phyloP scores from a whole-genome alignment of 1,140 invertebrate species.

The Agrypnia vestita region DNA sequence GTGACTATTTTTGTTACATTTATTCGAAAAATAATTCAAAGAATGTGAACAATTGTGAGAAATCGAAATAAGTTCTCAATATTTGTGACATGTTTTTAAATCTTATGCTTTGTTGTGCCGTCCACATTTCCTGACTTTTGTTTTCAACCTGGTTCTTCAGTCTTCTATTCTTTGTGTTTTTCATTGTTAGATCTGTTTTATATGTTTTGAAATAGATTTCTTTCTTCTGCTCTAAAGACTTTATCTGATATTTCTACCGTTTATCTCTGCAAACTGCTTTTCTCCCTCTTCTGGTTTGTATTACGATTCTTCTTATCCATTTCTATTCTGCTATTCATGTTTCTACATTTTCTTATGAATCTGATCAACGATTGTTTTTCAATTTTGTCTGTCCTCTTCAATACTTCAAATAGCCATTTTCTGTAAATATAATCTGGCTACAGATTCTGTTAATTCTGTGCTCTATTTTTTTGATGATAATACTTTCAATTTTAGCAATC shows the following conservation, averaged over 20 bases:
- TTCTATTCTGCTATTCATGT: not conserved
- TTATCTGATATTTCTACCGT: no score
- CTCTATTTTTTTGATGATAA: not conserved
- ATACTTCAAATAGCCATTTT: not conserved
- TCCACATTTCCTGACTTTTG: not conserved
- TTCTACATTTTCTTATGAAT: conserved; percentile 25
- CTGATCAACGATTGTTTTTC: not conserved
- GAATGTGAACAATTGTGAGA: no score
- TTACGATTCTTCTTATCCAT: not conserved
- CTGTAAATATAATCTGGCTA: conserved; percentile 8
- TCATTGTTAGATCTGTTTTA: no score
- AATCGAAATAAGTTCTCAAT: no score
- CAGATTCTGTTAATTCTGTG: not conserved
- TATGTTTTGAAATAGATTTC: no score
- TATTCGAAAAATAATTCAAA: no score
- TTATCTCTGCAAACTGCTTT: no score
- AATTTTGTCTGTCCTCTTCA: conserved; percentile 20
- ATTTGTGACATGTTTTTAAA: no score
- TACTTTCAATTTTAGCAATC: conserved; percentile 1
- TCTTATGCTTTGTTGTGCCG: conserved; percentile 7
- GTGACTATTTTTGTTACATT: no score
- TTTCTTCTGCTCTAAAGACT: no score
- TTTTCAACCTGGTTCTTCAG: not conserved
- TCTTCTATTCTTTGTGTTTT: not conserved
- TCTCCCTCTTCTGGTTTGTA: no score